These are phyloP conservation scores for Colaptes auratus DNA, from an alignment of 2,113 vertebrate genomes.

Conservation along the genomic window DNA sequence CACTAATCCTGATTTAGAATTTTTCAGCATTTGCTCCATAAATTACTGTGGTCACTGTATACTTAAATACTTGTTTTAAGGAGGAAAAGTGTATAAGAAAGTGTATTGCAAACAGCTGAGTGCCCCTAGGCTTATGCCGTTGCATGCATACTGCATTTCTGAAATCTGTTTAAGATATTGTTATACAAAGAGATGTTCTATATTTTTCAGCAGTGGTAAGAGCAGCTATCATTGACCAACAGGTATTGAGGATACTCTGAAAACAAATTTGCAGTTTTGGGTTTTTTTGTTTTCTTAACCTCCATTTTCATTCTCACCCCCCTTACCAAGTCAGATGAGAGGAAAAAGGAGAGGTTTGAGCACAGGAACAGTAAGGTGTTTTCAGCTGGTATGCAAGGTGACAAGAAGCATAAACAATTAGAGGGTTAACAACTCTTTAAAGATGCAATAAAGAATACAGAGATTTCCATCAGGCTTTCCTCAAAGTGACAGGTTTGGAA, in stretches of 20 bases:
- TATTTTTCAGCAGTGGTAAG: neutral
- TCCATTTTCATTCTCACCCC: neutral
- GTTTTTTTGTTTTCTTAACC: neutral
- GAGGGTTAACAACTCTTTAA: neutral
- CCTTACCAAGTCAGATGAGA: neutral
- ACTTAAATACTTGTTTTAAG: neutral
- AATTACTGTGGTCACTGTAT: neutral
- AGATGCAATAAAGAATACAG: neutral
- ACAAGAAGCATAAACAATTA: neutral
- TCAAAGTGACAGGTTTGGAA: neutral
- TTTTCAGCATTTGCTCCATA: constrained; percentile 37
- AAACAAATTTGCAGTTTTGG: neutral
- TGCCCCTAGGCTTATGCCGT: neutral
- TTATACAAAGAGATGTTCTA: neutral
- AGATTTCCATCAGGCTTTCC: neutral
- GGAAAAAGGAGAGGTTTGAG: neutral
- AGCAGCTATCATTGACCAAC: neutral
- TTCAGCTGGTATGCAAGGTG: neutral
- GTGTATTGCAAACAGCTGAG: neutral
- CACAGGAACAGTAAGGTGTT: neutral
- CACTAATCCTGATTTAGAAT: constrained; percentile 47
- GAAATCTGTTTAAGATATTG: neutral
- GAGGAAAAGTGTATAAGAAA: neutral
- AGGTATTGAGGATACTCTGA: neutral
- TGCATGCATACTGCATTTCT: neutral